Percentiles rank a stretch among this genome's conserved stretches.
phyloP scores from a whole-genome alignment of 2,888 invertebrate genomes.

The Teinopalpus imperialis region DNA sequence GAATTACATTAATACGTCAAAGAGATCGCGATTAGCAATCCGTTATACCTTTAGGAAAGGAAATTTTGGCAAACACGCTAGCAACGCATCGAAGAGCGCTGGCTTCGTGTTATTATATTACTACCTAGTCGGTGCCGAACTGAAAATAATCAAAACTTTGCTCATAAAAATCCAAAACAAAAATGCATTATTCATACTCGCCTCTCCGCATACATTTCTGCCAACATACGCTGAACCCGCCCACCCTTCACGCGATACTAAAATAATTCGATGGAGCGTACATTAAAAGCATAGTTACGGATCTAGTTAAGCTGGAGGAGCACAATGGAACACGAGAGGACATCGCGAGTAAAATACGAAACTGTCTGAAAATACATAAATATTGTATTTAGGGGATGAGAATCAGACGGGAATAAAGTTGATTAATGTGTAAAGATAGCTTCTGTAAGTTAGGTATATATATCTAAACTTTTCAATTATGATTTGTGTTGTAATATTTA shows the following conservation, averaged over 20 bases:
- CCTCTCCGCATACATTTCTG: conserved; percentile 56
- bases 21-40: conserved; percentile 46
- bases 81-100: conserved; percentile 55
- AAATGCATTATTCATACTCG: conserved; percentile 81
- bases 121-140: conserved; percentile 70
- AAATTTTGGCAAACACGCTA: conserved; percentile 61
- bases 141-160: conserved; percentile 82
- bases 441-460: conserved; percentile 22
- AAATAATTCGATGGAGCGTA: conserved; percentile 39
- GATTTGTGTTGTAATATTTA: conserved; percentile 4
- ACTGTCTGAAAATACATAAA: conserved; percentile 79
- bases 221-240: conserved; percentile 52
- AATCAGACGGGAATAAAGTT: conserved; percentile 48
- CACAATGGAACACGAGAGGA: conserved; percentile 58
- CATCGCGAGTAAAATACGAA: conserved; percentile 73
- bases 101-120: conserved; percentile 52
- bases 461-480: conserved; percentile 15
- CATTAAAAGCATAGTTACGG: conserved; percentile 46
- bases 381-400: conserved; percentile 72
- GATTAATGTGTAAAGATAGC: conserved; percentile 34
- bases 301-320: conserved; percentile 51
- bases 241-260: conserved; percentile 40
- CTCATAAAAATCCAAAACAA: conserved; percentile 82
- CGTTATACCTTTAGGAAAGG: conserved; percentile 41
- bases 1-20: conserved; percentile 53